Conservation (phyloP, 2,888 invertebrate genomes). For the Dryococelus australis region DNA sequence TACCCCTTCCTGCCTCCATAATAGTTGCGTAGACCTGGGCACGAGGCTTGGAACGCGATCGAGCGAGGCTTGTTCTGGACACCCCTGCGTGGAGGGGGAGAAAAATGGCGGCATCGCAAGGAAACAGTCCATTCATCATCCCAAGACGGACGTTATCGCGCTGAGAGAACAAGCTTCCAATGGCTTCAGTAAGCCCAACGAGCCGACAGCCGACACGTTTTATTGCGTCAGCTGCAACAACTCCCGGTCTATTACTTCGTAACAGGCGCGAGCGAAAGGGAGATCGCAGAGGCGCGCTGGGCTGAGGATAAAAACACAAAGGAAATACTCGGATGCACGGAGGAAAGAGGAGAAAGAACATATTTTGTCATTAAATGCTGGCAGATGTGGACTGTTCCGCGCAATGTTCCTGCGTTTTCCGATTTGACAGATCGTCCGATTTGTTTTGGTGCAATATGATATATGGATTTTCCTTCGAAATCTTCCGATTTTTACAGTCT, state of each 20-base stretch:
- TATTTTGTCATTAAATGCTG: too few species aligned
- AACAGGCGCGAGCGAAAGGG: not conserved
- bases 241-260: not conserved
- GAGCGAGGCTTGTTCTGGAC: not conserved
- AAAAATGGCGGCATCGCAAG: not conserved
- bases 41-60: too few species aligned
- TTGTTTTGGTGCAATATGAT: too few species aligned
- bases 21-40: too few species aligned
- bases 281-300: not conserved
- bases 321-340: not conserved
- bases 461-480: too few species aligned
- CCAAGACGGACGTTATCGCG: not conserved
- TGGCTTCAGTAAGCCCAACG: not conserved
- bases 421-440: too few species aligned
- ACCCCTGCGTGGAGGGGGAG: not conserved
- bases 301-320: not conserved
- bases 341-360: not conserved
- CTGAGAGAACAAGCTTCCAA: not conserved
- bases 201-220: conserved; percentile 3
- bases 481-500: too few species aligned
- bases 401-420: too few species aligned
- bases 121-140: conserved; percentile 11
- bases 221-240: not conserved
- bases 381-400: too few species aligned
- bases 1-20: too few species aligned